Conservation (phyloP, 2,797 vertebrate species). For the Pseudomugil tenellus region DNA sequence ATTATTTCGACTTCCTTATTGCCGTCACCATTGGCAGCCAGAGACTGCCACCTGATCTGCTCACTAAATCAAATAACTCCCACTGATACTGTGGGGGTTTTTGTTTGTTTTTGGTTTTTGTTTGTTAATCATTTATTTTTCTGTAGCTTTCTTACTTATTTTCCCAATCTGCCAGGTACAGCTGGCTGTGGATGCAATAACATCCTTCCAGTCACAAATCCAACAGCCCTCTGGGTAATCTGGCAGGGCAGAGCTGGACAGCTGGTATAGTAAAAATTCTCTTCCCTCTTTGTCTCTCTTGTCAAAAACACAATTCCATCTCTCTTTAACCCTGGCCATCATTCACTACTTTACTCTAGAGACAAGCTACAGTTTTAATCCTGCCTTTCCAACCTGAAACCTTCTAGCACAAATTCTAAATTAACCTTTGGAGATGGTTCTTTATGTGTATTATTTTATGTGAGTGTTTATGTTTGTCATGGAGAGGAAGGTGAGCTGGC, state of each 20-base stretch:
- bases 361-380: constrained; percentile 42
- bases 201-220: constrained; percentile 73
- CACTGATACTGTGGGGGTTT: too few relatives aligned
- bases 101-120: constrained; percentile 32
- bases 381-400: constrained; percentile 31
- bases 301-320: constrained; percentile 55
- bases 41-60: too few relatives aligned
- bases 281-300: constrained; percentile 50
- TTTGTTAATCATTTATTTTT: constrained; percentile 18
- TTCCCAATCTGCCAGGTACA: constrained; percentile 75
- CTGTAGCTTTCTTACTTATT: neutral
- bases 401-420: neutral
- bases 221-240: constrained; percentile 79
- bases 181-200: constrained; percentile 62
- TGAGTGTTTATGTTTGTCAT: neutral
- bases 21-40: too few relatives aligned
- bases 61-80: too few relatives aligned
- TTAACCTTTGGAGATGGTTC: constrained; percentile 22
- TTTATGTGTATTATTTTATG: constrained; percentile 9
- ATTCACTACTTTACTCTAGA: constrained; percentile 25
- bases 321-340: constrained; percentile 43
- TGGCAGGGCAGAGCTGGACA: constrained; percentile 78
- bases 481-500: constrained; percentile 45
- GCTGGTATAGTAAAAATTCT: constrained; percentile 75
- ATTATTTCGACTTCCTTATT: too few relatives aligned